These are phyloP conservation scores for Prunella himalayana DNA, from an alignment of 2,113 vertebrate species.

Conservation along the genomic window DNA sequence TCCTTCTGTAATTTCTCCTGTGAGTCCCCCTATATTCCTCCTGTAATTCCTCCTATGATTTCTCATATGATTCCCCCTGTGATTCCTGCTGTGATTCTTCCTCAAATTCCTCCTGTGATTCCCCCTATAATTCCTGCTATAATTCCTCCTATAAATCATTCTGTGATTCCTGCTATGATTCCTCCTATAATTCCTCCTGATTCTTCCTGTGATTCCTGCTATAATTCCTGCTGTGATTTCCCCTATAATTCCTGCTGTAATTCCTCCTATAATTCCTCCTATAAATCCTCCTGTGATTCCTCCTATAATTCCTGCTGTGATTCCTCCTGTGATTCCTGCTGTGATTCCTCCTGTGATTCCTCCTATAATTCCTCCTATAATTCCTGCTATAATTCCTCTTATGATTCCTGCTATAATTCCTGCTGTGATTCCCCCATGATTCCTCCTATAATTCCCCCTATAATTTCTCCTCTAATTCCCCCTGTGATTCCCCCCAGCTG, in stretches of 20 bases:
- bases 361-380: rapidly evolving
- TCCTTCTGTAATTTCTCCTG: background rate
- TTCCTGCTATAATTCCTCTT: background rate
- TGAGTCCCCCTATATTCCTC: background rate
- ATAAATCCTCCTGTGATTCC: background rate
- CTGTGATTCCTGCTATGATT: background rate
- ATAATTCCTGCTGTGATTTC: rapidly evolving
- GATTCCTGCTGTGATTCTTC: background rate
- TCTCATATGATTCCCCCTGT: rapidly evolving
- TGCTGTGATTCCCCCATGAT: no score
- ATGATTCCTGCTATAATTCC: background rate
- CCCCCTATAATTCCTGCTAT: rapidly evolving
- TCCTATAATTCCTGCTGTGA: rapidly evolving
- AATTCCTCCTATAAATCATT: background rate
- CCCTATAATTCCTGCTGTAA: rapidly evolving
- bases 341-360: rapidly evolving
- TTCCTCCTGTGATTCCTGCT: background rate
- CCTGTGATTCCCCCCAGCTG: background rate
- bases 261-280: background rate
- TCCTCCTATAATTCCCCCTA: rapidly evolving
- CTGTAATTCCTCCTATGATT: background rate
- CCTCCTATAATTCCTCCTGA: rapidly evolving
- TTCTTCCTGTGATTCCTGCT: rapidly evolving
- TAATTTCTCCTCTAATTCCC: rapidly evolving
- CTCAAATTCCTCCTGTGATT: background rate